These are phyloP conservation scores for Diogma glabrata DNA, from an alignment of 2,888 invertebrate species.

Conservation along the genomic window DNA sequence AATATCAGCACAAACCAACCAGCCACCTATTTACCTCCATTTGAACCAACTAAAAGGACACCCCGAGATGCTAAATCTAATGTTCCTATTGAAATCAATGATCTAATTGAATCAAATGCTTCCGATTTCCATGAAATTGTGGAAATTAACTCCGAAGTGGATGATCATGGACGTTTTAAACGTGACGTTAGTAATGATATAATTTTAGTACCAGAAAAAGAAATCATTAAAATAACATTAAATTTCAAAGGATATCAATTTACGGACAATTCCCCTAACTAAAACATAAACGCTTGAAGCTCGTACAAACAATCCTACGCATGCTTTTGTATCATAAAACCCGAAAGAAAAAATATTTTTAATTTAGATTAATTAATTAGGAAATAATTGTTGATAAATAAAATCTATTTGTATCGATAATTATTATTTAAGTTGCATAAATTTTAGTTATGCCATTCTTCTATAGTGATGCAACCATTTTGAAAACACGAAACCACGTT, in stretches of 20 bases:
- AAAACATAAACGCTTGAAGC: too few relatives aligned
- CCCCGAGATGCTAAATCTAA: background rate
- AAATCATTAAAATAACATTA: conserved; percentile 19
- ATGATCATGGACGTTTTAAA: conserved; percentile 22
- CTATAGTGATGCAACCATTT: too few relatives aligned
- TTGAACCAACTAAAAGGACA: conserved; percentile 7
- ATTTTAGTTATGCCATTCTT: conserved; percentile 4
- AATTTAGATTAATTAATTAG: conserved; percentile 7
- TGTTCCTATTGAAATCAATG: conserved; percentile 12
- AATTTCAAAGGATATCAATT: conserved; percentile 20
- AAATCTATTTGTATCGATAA: conserved; percentile 2
- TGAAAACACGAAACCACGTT: too few relatives aligned
- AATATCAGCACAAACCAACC: conserved; percentile 23
- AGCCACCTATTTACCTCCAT: conserved; percentile 14
- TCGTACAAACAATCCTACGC: too few relatives aligned
- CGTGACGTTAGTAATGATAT: background rate
- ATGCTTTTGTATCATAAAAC: too few relatives aligned
- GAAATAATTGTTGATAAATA: too few relatives aligned
- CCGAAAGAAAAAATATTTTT: background rate
- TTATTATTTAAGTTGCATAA: conserved; percentile 5
- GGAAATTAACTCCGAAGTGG: conserved; percentile 11
- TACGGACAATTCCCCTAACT: conserved; percentile 1
- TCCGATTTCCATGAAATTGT: conserved; percentile 7
- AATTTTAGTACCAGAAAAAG: conserved; percentile 11
- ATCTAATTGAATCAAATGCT: background rate